Conservation (phyloP, 2,888 invertebrate species). For the Hyles lineata region DNA sequence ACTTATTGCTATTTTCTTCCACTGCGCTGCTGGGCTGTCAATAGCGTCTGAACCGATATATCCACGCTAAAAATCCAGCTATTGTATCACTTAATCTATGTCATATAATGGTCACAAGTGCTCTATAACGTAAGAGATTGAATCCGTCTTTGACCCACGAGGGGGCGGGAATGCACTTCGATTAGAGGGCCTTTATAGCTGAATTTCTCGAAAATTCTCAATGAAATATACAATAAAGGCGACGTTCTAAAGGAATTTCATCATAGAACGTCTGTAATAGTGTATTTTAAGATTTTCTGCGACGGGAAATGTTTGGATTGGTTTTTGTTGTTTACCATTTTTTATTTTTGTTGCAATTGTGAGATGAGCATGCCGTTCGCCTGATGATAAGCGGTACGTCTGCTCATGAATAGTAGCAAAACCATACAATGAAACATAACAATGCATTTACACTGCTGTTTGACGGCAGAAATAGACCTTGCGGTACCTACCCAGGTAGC, state of each 20-base stretch:
- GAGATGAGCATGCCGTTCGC: too few relatives aligned
- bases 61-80: not conserved
- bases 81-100: not conserved
- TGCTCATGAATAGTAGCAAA: too few relatives aligned
- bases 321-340: not conserved
- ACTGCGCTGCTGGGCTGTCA: too few relatives aligned
- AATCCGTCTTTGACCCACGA: not conserved
- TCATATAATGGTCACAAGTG: not conserved
- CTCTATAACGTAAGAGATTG: constrained; percentile 7
- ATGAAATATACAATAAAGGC: constrained; percentile 23
- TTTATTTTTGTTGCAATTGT: not conserved
- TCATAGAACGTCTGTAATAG: not conserved
- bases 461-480: too few relatives aligned
- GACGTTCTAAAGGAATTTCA: constrained; percentile 6
- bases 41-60: too few relatives aligned
- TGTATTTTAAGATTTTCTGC: not conserved
- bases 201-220: constrained; percentile 17
- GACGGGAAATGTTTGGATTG: constrained; percentile 5
- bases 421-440: too few relatives aligned
- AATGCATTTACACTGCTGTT: too few relatives aligned
- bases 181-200: constrained; percentile 16
- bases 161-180: constrained; percentile 16
- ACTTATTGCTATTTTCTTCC: too few relatives aligned
- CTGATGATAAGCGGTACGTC: too few relatives aligned
- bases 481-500: too few relatives aligned